Conservation (phyloP, 2,113 vertebrate species). For the Excalfactoria chinensis region DNA sequence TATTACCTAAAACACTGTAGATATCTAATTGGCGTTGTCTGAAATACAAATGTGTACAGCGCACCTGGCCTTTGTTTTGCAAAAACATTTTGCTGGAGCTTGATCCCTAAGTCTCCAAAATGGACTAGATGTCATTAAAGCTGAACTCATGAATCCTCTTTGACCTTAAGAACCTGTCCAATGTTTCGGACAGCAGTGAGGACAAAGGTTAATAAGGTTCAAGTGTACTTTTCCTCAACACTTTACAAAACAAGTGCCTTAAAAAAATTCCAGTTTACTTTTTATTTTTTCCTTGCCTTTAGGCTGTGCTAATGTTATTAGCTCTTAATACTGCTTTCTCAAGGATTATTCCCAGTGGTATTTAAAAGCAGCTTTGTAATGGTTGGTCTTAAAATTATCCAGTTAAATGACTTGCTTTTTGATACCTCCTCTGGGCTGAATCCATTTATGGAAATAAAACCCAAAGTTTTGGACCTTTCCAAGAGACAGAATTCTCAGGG, state of each 20-base stretch:
- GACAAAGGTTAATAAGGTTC: background rate
- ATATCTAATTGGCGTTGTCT: background rate
- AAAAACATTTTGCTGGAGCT: background rate
- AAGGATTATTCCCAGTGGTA: constrained; percentile 33
- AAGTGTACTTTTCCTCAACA: background rate
- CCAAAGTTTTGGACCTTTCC: background rate
- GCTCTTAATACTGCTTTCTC: constrained; percentile 18
- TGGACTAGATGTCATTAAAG: background rate
- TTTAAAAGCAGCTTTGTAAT: constrained; percentile 48
- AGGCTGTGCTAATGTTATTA: constrained; percentile 20
- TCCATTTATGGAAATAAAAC: background rate
- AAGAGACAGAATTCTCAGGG: background rate
- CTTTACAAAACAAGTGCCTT: background rate
- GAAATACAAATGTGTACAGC: background rate
- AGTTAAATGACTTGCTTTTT: constrained; percentile 31
- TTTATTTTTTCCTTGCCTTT: constrained; percentile 7
- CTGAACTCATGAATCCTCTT: background rate
- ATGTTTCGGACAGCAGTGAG: background rate
- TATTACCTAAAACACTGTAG: background rate
- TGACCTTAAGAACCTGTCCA: background rate
- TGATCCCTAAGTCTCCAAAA: background rate
- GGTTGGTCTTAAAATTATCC: constrained; percentile 36
- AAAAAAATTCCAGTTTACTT: background rate
- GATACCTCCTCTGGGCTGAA: constrained; percentile 15
- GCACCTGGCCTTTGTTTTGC: background rate